A percentile compares a stretch with the other conserved stretches of the same genome.
These are phyloP conservation scores for Diglossa brunneiventris DNA, from an alignment of 2,113 vertebrate species.

Conservation along the genomic window DNA sequence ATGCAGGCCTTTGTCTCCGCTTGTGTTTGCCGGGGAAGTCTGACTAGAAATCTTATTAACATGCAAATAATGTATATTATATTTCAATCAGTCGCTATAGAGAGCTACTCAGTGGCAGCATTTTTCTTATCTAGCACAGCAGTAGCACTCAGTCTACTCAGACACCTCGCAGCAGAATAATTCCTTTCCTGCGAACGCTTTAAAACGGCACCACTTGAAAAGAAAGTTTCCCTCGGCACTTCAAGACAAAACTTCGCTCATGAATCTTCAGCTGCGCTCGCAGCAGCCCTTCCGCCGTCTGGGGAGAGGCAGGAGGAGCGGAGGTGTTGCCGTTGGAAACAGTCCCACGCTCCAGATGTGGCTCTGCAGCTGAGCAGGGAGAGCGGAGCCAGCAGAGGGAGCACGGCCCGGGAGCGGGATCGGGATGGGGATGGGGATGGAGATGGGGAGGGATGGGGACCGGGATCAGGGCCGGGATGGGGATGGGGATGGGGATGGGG, in stretches of 20 bases:
- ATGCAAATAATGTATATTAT: slow-evolving; percentile 30
- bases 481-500: background rate
- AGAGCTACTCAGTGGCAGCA: background rate
- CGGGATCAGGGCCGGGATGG: background rate
- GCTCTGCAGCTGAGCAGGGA: accelerated
- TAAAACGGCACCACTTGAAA: background rate
- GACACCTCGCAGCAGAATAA: background rate
- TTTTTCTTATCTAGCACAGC: background rate
- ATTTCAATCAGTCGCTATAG: background rate
- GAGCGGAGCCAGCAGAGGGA: slow-evolving; percentile 46
- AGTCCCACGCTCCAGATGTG: background rate
- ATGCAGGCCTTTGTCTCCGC: background rate
- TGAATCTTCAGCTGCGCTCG: background rate
- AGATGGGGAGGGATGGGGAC: background rate
- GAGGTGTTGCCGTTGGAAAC: background rate
- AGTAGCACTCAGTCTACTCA: background rate
- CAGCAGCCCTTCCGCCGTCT: accelerated
- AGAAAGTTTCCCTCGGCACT: background rate
- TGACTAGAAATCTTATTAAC: background rate
- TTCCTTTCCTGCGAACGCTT: background rate
- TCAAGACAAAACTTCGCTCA: background rate
- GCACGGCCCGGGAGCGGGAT: background rate
- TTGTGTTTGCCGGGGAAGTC: background rate
- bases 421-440: background rate
- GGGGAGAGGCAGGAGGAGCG: background rate